These are phyloP conservation scores for Clivina fossor DNA, from an alignment of 2,888 invertebrate genomes.

Conservation along the genomic window DNA sequence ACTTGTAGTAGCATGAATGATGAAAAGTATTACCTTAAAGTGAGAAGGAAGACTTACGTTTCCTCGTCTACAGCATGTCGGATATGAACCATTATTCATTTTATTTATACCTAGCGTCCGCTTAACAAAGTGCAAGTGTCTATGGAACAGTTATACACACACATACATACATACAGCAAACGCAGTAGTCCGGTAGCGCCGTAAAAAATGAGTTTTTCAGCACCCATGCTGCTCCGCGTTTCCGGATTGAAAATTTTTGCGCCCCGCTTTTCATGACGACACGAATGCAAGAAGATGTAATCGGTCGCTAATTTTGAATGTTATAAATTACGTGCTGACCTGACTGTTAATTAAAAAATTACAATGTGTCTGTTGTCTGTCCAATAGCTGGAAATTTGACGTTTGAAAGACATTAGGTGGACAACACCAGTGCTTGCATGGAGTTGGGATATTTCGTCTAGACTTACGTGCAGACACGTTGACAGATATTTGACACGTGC, in stretches of 20 bases:
- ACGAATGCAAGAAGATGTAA: too few relatives aligned
- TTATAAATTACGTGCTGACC: conserved; percentile 31
- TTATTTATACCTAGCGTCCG: conserved; percentile 34
- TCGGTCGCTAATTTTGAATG: conserved; percentile 31
- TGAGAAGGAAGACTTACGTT: not conserved
- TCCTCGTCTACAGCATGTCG: conserved; percentile 10
- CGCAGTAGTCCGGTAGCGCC: conserved; percentile 15
- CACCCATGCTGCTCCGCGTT: conserved; percentile 31
- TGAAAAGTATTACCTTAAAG: not conserved
- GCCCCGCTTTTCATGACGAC: conserved; percentile 31
- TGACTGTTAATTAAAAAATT: conserved; percentile 32
- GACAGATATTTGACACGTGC: too few relatives aligned
- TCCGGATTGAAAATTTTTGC: conserved; percentile 34
- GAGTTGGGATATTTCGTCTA: conserved; percentile 4
- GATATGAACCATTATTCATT: conserved; percentile 34
- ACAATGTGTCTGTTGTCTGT: conserved; percentile 11
- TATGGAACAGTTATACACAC: conserved; percentile 19
- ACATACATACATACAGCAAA: too few relatives aligned
- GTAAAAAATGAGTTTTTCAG: conserved; percentile 33
- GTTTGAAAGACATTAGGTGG: conserved; percentile 17
- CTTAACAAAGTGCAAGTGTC: conserved; percentile 27
- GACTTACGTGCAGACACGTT: conserved; percentile 1
- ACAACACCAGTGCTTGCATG: not conserved
- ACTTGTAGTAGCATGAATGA: too few relatives aligned
- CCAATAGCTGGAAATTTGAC: too few relatives aligned